Base-by-base conservation (phyloP, 1,140 invertebrate species). In the Drosophila sechellia region DNA sequence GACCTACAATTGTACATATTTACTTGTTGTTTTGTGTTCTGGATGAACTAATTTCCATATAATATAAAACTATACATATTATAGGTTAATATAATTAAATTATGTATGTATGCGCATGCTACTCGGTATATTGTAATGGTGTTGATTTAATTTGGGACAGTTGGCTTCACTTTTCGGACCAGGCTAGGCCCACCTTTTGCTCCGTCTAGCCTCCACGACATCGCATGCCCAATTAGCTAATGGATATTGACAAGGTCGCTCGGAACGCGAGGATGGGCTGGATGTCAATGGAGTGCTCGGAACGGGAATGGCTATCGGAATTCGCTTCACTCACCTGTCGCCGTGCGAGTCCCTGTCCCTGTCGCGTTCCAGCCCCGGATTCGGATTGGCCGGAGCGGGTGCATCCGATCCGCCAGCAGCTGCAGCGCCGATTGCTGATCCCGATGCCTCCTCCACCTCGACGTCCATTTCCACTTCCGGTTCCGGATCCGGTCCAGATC, bases 221-320 rank as follows among this genome's bases (percentile, higher is more conserved):
- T 59, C 63, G 48, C 70, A 53, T 43, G 56, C 49, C 60, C 74
- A 78, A 80, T 85, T 85, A 85, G 78, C 81, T 86, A 85, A 85
- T 87, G 73, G 69, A 68, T 78, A 81, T 81, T 86, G 71, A 78
- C 81, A 74, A 31, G 54, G 59, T 15, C 52, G 79, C 25, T 63
- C 31, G 48, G 53, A 59, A n/a, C 13, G 25, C 1, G 46, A n/a
- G 15, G 25, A 25, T 42, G 55, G 3, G 17, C 12, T 46, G n/a
- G 53, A 63, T 50, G 59, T 50, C 49, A 8, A 43, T 5, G 8
- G 17, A 22, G 15, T 13, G 12, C 12, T 39, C 4, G 42, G 42
- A 1, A 8, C n/a, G n/a, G 13, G 39, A 2, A 8, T 5, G 5
- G n/a, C 8, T 31, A 31, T 31, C 27, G 39, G 42, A 20, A 45